phyloP scores from a whole-genome alignment of 2,797 vertebrate species.

The Falco concolor region DNA sequence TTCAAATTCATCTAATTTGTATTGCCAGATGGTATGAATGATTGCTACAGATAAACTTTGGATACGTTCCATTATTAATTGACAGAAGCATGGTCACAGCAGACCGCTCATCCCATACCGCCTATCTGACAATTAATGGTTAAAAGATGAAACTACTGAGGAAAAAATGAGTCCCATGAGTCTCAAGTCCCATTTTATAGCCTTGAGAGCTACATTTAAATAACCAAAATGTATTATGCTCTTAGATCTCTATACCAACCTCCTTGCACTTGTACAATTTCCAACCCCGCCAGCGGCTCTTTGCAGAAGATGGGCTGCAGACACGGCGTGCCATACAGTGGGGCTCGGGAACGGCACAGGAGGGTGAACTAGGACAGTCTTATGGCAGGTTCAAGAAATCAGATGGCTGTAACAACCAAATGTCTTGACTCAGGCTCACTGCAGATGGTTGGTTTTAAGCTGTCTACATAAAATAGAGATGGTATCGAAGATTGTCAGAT shows the following conservation, averaged over 20 bases:
- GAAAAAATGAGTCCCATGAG: conserved; percentile 37
- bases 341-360: not conserved
- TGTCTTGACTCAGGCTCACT: not conserved
- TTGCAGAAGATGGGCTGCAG: not conserved
- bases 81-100: conserved; percentile 57
- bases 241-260: not conserved
- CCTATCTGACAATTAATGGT: conserved; percentile 54
- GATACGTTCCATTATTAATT: conserved; percentile 67
- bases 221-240: conserved; percentile 28
- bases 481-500: not conserved
- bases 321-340: not conserved
- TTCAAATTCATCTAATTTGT: conserved; percentile 69
- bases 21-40: conserved; percentile 71
- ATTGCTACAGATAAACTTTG: conserved; percentile 70
- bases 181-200: conserved; percentile 22
- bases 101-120: conserved; percentile 24
- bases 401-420: not conserved
- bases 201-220: conserved; percentile 52
- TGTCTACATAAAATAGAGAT: not conserved
- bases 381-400: conserved; percentile 22
- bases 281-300: not conserved
- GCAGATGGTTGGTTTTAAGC: conserved; percentile 13
- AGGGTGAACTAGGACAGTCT: not conserved
- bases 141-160: conserved; percentile 57
- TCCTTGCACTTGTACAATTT: not conserved